Conservation (phyloP, 2,113 vertebrate species). For the Syrrhaptes paradoxus region DNA sequence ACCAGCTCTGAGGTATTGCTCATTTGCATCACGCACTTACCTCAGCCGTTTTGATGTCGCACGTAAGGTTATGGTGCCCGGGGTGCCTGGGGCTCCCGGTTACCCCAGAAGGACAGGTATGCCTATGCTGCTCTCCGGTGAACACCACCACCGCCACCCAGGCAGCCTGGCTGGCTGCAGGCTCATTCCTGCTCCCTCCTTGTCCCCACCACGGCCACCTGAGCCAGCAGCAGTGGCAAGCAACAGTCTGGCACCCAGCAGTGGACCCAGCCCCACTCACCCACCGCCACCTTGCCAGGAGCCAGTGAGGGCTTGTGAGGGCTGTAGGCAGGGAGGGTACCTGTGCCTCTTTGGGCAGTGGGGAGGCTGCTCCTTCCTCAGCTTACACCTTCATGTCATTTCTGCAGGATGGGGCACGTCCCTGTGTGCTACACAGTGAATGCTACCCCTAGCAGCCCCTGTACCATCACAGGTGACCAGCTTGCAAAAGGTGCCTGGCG, state of each 20-base stretch:
- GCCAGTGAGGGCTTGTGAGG: neutral
- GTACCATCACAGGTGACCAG: neutral
- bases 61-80: neutral
- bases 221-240: neutral
- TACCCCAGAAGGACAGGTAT: neutral
- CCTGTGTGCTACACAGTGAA: neutral
- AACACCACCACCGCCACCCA: fast-evolving
- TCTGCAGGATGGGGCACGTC: neutral
- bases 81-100: neutral
- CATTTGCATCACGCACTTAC: neutral
- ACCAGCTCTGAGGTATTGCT: conserved; percentile 20
- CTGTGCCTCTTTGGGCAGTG: neutral
- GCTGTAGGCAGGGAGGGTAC: fast-evolving
- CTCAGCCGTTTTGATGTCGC: neutral
- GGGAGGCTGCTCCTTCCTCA: neutral
- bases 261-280: no score
- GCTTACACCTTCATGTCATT: fast-evolving
- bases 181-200: neutral
- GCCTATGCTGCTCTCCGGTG: no score
- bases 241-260: fast-evolving
- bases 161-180: neutral
- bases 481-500: neutral
- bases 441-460: neutral
- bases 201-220: neutral
- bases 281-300: fast-evolving